Conservation (phyloP, 2,113 vertebrate genomes). For the Hypomesus transpacificus region DNA sequence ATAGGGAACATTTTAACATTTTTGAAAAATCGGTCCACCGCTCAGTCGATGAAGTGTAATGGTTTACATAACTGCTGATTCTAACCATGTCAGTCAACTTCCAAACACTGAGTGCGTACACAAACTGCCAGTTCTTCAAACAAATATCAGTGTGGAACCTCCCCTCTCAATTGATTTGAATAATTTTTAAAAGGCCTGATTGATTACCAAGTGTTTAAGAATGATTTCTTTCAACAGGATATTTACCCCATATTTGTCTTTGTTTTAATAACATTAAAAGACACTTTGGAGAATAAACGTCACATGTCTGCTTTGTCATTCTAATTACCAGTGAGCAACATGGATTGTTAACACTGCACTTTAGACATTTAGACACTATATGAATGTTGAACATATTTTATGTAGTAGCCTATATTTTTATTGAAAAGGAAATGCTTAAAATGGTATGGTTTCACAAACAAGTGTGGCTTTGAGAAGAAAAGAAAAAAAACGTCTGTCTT, state of each 20-base stretch:
- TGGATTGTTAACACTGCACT: background rate
- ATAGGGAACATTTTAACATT: background rate
- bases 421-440: no score
- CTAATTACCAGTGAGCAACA: background rate
- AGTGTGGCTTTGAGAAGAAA: no score
- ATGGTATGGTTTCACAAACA: no score
- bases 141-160: background rate
- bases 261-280: conserved; percentile 10
- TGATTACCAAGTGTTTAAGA: background rate
- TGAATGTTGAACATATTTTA: no score
- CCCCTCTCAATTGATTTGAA: background rate
- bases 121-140: background rate
- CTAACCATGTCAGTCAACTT: background rate
- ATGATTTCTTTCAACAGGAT: background rate
- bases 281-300: conserved; percentile 8
- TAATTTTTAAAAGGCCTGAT: background rate
- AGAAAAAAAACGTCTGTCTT: no score
- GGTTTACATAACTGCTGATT: background rate
- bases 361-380: no score
- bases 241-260: conserved; percentile 9
- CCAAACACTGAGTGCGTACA: background rate
- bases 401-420: no score
- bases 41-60: background rate
- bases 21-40: background rate
- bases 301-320: background rate